Evolutionary conservation across 2,113 vertebrate genomes (phyloP).

Genomic region (Channa maculata): DNA sequence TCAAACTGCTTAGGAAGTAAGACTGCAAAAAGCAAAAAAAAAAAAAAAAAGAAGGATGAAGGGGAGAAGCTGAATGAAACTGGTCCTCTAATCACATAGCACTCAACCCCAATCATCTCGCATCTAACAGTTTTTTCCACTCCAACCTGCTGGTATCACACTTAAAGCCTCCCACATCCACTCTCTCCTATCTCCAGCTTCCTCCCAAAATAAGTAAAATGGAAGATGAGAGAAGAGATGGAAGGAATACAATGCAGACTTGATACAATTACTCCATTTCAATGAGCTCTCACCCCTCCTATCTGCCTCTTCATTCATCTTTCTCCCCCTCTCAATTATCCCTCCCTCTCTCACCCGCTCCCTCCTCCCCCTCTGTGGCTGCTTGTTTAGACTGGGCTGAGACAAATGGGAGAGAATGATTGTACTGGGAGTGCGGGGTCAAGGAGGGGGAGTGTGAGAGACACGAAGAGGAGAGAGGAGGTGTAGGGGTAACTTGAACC

Average conservation of each 20-base stretch:
- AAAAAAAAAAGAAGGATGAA: not conserved
- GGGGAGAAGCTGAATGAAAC: not conserved
- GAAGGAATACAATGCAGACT: conserved; percentile 32
- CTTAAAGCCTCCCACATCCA: conserved; percentile 29
- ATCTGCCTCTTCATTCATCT: conserved; percentile 58
- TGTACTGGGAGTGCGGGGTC: conserved; percentile 64
- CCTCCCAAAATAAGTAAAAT: conserved; percentile 17
- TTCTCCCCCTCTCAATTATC: conserved; percentile 58
- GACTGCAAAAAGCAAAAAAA: not conserved
- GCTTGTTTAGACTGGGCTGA: conserved; percentile 81
- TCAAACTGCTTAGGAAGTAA: conserved; percentile 1
- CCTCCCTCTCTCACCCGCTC: conserved; percentile 31
- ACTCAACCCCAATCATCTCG: conserved; percentile 12
- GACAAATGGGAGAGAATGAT: conserved; percentile 76
- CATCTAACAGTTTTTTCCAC: conserved; percentile 4
- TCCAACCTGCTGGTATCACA: conserved; percentile 23
- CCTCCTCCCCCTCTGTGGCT: conserved; percentile 27
- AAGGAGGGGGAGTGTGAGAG: conserved; percentile 69
- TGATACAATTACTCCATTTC: conserved; percentile 51
- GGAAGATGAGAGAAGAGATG: conserved; percentile 43
- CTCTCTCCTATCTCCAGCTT: not conserved
- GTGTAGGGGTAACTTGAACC: conserved; percentile 65
- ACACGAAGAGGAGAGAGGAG: conserved; percentile 34
- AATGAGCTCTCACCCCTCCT: conserved; percentile 50
- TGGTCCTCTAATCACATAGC: conserved; percentile 17